These are phyloP conservation scores for Agelas oroides DNA, from an alignment of 37 sponge, comb jelly and placozoan genomes.

Conservation along the genomic window DNA sequence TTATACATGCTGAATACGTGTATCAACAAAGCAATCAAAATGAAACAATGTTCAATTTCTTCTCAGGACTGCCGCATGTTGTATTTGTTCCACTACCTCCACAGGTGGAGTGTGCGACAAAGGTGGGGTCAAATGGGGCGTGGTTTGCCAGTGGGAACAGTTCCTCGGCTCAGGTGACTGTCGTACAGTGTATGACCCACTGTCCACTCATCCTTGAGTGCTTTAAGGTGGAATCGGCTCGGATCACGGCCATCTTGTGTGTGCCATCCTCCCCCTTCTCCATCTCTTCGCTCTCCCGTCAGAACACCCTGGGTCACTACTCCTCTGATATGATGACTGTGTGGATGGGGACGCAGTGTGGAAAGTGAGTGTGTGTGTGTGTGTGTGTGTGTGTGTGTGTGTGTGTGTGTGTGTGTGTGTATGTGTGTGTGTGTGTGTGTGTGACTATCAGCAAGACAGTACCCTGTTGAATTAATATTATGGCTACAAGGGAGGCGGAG, in stretches of 20 bases:
- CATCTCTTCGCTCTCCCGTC: too few relatives aligned
- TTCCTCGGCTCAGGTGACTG: slow-evolving; percentile 32
- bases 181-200: slow-evolving; percentile 59
- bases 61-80: too few relatives aligned
- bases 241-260: slow-evolving; percentile 38
- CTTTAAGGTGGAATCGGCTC: slow-evolving; percentile 41
- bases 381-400: too few relatives aligned
- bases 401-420: too few relatives aligned
- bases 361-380: slow-evolving; percentile 48
- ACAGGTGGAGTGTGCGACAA: slow-evolving; percentile 76
- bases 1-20: too few relatives aligned
- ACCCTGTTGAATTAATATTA: too few relatives aligned
- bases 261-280: slow-evolving; percentile 27
- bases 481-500: too few relatives aligned
- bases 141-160: slow-evolving; percentile 71
- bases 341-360: slow-evolving; percentile 73
- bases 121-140: slow-evolving; percentile 53
- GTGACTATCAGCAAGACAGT: too few relatives aligned
- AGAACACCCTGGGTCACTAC: neutral
- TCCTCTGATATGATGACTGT: slow-evolving; percentile 42
- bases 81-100: neutral
- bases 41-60: too few relatives aligned
- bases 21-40: too few relatives aligned
- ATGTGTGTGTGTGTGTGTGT: too few relatives aligned
- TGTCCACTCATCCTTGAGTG: slow-evolving; percentile 56